These are phyloP conservation scores for Chrysolina americana DNA, from an alignment of 2,888 invertebrate species.

Conservation along the genomic window DNA sequence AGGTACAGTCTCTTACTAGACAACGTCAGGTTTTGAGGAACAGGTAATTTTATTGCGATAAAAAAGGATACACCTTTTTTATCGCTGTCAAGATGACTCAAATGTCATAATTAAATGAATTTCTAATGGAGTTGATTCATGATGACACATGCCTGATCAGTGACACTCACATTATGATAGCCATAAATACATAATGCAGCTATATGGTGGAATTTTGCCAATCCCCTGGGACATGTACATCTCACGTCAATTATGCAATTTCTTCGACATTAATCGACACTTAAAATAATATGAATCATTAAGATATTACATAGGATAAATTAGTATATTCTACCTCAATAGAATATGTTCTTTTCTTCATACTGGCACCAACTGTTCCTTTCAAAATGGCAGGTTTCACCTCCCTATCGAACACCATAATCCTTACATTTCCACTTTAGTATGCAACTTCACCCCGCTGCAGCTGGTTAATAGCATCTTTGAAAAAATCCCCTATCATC, in stretches of 20 bases:
- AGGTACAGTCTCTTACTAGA: too few species aligned
- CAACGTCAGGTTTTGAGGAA: too few species aligned
- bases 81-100: too few species aligned
- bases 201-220: conserved; percentile 12
- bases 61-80: too few species aligned
- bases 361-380: conserved; percentile 14
- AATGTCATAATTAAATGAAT: too few species aligned
- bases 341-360: conserved; percentile 12
- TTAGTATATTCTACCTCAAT: neutral
- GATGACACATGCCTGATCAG: conserved; percentile 21
- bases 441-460: neutral
- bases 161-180: conserved; percentile 20
- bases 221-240: conserved; percentile 22
- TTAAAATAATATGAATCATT: neutral
- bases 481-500: neutral
- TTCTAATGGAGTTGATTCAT: too few species aligned
- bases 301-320: neutral
- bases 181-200: conserved; percentile 27
- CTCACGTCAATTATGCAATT: neutral
- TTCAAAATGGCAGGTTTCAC: neutral
- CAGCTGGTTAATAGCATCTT: neutral
- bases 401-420: neutral
- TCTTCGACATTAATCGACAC: neutral
- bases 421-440: neutral
- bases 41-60: too few species aligned